A percentile compares a stretch with the other conserved stretches of the same genome.
Conservation (phyloP, 2,888 invertebrate genomes). For the Cistogaster globosa region DNA sequence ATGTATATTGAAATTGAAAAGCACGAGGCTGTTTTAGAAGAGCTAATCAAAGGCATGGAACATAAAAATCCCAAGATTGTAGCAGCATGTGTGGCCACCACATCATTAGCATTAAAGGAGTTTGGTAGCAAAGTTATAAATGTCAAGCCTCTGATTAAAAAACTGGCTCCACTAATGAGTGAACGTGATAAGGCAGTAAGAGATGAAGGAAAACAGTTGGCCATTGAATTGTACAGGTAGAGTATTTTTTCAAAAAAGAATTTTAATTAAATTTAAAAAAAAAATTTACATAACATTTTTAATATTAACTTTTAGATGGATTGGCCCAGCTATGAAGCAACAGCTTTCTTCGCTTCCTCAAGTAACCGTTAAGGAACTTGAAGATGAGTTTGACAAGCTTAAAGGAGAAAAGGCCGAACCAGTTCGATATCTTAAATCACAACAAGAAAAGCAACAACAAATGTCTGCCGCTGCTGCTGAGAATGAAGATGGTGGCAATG, state of each 20-base stretch:
- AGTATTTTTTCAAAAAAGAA: constrained; percentile 42
- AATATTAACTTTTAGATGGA: constrained; percentile 86
- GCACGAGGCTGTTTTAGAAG: constrained; percentile 94
- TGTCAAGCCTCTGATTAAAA: constrained; percentile 94
- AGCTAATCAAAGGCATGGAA: constrained; percentile 95
- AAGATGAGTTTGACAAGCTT: constrained; percentile 92
- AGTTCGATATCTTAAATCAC: constrained; percentile 81
- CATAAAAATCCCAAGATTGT: constrained; percentile 98
- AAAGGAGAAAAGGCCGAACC: constrained; percentile 82
- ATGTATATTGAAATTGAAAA: constrained; percentile 99
- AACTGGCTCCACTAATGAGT: constrained; percentile 91
- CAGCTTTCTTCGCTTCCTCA: constrained; percentile 94
- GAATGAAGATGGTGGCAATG: constrained; percentile 83
- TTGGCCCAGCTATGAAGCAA: constrained; percentile 91
- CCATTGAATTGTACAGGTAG: constrained; percentile 94
- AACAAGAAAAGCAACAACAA: constrained; percentile 82
- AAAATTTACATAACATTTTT: constrained; percentile 1
- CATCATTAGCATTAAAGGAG: constrained; percentile 91
- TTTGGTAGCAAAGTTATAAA: constrained; percentile 96
- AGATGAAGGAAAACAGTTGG: constrained; percentile 95
- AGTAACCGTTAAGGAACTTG: constrained; percentile 93
- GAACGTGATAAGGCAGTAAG: constrained; percentile 96
- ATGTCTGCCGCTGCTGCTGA: constrained; percentile 81
- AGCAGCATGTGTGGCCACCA: constrained; percentile 90
- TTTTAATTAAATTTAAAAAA: constrained; percentile 3